Conservation (phyloP, 2,113 vertebrate species). For the Rhabdornis inornatus region DNA sequence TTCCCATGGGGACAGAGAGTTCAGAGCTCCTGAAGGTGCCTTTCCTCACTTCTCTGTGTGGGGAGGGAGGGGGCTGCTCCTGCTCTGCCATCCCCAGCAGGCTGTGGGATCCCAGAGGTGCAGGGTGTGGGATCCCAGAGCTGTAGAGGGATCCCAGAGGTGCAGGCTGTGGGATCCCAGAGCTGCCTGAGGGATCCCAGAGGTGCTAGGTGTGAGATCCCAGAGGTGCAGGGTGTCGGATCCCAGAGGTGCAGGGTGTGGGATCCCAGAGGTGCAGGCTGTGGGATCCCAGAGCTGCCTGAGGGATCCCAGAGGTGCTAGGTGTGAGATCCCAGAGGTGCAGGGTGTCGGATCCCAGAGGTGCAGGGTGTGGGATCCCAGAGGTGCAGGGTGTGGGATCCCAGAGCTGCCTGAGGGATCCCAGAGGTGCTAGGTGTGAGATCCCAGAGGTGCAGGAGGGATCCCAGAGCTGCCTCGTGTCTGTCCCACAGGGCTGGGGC, state of each 20-base stretch:
- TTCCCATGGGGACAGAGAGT: not conserved
- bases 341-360: not conserved
- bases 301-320: not conserved
- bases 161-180: not conserved
- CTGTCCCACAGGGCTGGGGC: conserved; percentile 82
- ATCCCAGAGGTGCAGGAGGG: too few species aligned
- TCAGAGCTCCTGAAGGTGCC: not conserved
- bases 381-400: not conserved
- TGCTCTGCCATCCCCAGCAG: not conserved
- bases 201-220: not conserved
- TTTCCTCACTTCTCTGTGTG: accelerated
- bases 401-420: too few species aligned
- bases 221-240: too few species aligned
- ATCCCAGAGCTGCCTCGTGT: not conserved
- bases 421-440: not conserved
- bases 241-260: not conserved
- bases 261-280: too few species aligned
- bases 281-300: not conserved
- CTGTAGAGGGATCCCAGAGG: too few species aligned
- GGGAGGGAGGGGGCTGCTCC: not conserved
- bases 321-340: too few species aligned
- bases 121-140: too few species aligned
- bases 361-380: not conserved
- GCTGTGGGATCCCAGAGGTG: not conserved
- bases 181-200: not conserved